Base-by-base conservation (phyloP, 2,888 invertebrate genomes). In the Nowickia ferox region DNA sequence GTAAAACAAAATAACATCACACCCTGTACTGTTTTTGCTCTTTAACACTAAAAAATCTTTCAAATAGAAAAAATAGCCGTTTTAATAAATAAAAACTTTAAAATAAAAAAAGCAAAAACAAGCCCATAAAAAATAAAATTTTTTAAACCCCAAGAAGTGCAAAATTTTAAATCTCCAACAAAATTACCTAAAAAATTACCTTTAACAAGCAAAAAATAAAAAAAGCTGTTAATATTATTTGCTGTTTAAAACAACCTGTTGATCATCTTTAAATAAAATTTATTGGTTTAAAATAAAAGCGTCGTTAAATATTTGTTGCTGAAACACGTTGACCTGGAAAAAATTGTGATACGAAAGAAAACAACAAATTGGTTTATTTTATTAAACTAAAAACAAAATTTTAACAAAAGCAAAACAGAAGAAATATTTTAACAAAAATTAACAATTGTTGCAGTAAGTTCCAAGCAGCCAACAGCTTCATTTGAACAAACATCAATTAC, bases 301-400 rank as follows among this genome's bases (percentile, higher is more conserved):
- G 2, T 40, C 8, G 9, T 80, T 19, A 57, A 65, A 30, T 48
- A 59, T 51, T 51, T 22, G 57, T 69, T 78, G 68, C 78, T 53
- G 57, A 68, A 80, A 80, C 55, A 40, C 57, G 80, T 81, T 74
- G 80, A 81, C 80, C 80, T 81, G 80, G 66, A 81, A 71, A 30
- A 79, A 80, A 81, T 74, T 81, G 80, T 81, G 80, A 81, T 81
- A 81, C 30, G 44, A 42, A 65, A 65, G 22, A 66, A 65, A 42
- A 68, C 40, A 57, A 59, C 55, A 69, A 69, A 79, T 69, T 69
- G 78, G 68, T 17, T 53, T 53, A 69, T 69, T 61, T 61, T 22
- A 69, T 44, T 30, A 53, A 55, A 46, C 10, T 17, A 9, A 61
- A 74, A 53, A 51, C 6, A 51, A 42, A 51, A 53, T 17, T 17